Evolutionary conservation across 53 echinoderm and acorn worm genomes (phyloP).

Genomic region (Actinopyga echinites): DNA sequence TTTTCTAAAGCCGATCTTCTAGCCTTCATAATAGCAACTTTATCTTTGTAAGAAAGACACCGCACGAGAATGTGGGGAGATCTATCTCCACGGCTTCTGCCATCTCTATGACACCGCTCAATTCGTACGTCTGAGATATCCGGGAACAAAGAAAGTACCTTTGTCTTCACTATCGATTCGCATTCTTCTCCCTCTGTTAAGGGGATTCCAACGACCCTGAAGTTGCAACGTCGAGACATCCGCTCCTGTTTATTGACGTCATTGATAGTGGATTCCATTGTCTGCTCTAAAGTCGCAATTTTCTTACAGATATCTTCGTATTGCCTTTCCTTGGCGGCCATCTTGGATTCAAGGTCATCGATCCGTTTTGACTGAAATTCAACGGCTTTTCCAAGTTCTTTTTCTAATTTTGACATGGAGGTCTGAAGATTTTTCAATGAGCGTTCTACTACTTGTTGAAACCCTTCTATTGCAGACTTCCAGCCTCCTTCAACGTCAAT

Average conservation of each 20-base stretch:
- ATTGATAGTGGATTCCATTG: no score
- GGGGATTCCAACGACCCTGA: not conserved
- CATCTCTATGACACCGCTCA: no score
- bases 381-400: not conserved
- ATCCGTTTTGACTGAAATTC: constrained; percentile 5
- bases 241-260: not conserved
- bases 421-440: constrained; percentile 1
- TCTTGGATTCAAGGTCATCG: not conserved
- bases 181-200: not conserved
- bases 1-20: not conserved
- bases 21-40: not conserved
- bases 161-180: not conserved
- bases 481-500: no score
- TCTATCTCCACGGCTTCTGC: not conserved
- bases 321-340: not conserved
- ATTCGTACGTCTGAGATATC: not conserved
- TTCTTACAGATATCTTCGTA: not conserved
- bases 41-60: no score
- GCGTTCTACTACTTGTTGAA: not conserved
- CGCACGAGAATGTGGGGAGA: not conserved
- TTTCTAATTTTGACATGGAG: constrained; percentile 5
- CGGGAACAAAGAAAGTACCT: not conserved
- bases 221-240: not conserved
- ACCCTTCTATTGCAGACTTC: constrained; percentile 3
- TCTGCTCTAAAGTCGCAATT: no score